phyloP scores from a whole-genome alignment of 1,140 invertebrate genomes.

The Chlorops oryzae region DNA sequence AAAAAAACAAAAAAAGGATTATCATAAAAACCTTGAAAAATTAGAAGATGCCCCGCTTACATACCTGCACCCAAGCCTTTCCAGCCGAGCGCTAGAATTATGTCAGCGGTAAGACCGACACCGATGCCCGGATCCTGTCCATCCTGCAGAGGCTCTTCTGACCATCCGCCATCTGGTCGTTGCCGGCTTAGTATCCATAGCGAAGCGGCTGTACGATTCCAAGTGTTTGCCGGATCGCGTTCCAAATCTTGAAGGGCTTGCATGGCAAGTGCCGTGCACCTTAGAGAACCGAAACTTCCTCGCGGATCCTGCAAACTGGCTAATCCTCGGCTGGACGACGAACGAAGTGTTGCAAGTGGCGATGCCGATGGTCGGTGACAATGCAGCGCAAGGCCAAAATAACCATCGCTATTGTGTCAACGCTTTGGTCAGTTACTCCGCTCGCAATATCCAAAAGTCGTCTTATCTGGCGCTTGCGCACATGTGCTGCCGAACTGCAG shows the following conservation, averaged over 20 bases:
- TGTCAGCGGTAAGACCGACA: constrained; percentile 66
- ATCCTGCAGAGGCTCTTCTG: constrained; percentile 51
- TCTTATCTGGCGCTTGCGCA: constrained; percentile 69
- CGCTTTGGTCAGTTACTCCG: constrained; percentile 66
- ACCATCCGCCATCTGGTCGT: constrained; percentile 69
- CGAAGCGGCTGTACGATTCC: constrained; percentile 70
- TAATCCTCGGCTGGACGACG: constrained; percentile 65
- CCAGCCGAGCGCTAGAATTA: constrained; percentile 64
- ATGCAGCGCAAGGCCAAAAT: constrained; percentile 76
- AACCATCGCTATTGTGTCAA: constrained; percentile 80
- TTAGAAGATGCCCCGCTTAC: too few species aligned
- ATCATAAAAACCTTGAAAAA: too few species aligned
- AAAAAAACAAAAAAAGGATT: too few species aligned
- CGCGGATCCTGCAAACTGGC: constrained; percentile 70
- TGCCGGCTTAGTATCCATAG: constrained; percentile 67
- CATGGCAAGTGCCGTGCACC: constrained; percentile 72
- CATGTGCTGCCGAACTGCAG: constrained; percentile 74
- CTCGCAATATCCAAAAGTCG: constrained; percentile 70
- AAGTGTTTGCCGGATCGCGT: constrained; percentile 56
- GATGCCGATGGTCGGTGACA: constrained; percentile 73
- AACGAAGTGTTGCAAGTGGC: constrained; percentile 70
- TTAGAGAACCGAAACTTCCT: constrained; percentile 75
- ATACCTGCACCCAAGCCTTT: constrained; percentile 61
- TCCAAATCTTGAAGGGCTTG: constrained; percentile 68
- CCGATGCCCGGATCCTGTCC: constrained; percentile 46